Evolutionary conservation across 2,888 invertebrate species (phyloP), one percentile per base, ranked within the genome.

Genomic region (Xestia sexstrigata): DNA sequence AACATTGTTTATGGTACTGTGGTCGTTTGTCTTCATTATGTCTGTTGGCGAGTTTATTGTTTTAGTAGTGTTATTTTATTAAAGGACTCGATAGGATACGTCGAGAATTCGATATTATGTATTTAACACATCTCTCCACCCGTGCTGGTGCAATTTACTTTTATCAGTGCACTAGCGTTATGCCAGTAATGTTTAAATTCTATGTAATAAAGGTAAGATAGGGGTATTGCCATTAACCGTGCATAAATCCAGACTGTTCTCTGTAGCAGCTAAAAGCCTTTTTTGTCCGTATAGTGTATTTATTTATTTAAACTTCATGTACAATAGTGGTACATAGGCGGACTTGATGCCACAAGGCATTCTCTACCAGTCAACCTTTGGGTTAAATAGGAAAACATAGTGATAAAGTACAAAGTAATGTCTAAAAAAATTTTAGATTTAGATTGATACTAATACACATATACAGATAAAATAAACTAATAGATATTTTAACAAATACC

Each of bases 11-110:
- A 45, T 71, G 72, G 8, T 70, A 17, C 20, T 0, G 45, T 20
- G 30, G 55, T 75, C 60, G 47, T 73, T 75, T 65, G 62, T 81
- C 81, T 81, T 83, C 70, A 81, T 84, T 80, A 78, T 45, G n/a
- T 58, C 11, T 62, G 30, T 58, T 9, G 6, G 13, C 9, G 20
- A 23, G 55, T 20, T 79, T 47, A 52, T 79, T 73, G 26, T 55
- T 70, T 60, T 20, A 58, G 8, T 26, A 20, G 30, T 62, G 15
- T 62, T 47, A 7, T 39, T 78, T 2, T 20, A n/a, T n/a, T 39
- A 17, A 5, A 35, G 4, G 9, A 47, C 23, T 60, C 30, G 3
- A 15, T 26, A 60, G 7, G 0, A 30, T 30, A 60, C 17, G 26
- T 60, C 17, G 7, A 30, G 15, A 60, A 30, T 30, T 30, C 17